Evolutionary conservation across 2,888 invertebrate genomes (phyloP), one percentile per base, ranked within the genome.

Genomic region (Microctonus aethiopoides): DNA sequence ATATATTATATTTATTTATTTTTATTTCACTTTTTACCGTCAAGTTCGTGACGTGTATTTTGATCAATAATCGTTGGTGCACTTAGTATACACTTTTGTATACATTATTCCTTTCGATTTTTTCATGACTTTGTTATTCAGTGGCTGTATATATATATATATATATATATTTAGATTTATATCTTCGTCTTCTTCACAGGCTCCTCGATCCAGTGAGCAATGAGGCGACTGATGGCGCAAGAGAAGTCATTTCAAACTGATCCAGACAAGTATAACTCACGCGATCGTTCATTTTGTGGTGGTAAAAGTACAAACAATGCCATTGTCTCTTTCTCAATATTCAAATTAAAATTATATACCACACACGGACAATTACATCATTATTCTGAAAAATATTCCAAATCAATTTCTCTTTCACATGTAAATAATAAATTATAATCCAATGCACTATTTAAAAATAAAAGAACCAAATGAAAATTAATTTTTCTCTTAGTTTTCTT

Each of bases 191-290:
- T 46, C n/a, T 26, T 24, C 20, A n/a, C 24, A 16, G n/a, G 24
- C 41, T 62, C 2, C 16, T 62, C 29, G 24, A 41, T 46, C 22
- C 22, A 46, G 26, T 62, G 62, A 62, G 46, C 62, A 46, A 62
- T 29, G 39, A 39, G 24, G 6, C 62, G 13, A 39, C 16, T 7
- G 39, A 46, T 59, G 20, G 46, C 46, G 20, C 46, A 46, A 46
- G 46, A 46, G 46, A 20, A 16, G 46, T 46, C 2, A 16, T 46
- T 46, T 46, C 16, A 46, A 46, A 16, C 46, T 20, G 46, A 46
- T 46, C 9, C 10, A 20, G 11, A 16, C 34, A 59, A 59, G 34
- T 20, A 59, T 34, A 59, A 32, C 32, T 59, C 46, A 46, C 46
- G 46, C 46, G 46, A 46, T 16, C 46, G n/a, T 46, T 46, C 46